Evolutionary conservation across 2,113 vertebrate genomes (phyloP).

Genomic region (Cricetomys ansorgei): DNA sequence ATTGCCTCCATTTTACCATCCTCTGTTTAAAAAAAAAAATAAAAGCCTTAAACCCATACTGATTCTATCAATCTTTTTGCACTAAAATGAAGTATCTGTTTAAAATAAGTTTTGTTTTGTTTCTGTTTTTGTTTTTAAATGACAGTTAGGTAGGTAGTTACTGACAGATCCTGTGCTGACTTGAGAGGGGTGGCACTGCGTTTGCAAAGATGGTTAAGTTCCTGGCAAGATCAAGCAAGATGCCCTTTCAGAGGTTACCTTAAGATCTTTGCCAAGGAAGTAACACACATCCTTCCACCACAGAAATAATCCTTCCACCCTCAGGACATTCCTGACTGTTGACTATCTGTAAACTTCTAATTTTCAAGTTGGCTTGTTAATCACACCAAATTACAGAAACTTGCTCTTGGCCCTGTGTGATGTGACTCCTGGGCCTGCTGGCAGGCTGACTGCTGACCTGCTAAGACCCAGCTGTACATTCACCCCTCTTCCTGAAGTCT

Average conservation of each 20-base stretch:
- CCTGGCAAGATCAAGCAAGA: conserved; percentile 59
- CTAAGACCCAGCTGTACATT: neutral
- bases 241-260: conserved; percentile 31
- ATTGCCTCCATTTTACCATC: neutral
- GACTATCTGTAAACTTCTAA: conserved; percentile 39
- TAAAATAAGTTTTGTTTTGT: neutral
- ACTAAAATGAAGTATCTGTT: conserved; percentile 28
- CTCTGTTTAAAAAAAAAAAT: neutral
- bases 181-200: neutral
- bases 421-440: neutral
- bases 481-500: neutral
- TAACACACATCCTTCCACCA: conserved; percentile 56
- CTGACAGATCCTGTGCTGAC: conserved; percentile 34
- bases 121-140: neutral
- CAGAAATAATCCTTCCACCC: neutral
- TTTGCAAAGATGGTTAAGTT: conserved; percentile 37
- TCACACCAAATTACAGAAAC: conserved; percentile 33
- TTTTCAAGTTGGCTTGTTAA: conserved; percentile 60
- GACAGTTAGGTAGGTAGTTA: neutral
- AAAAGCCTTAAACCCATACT: neutral
- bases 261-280: conserved; percentile 4
- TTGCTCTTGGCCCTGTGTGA: neutral
- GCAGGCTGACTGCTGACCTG: neutral
- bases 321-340: neutral
- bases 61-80: neutral